phyloP scores from a whole-genome alignment of 2,888 invertebrate genomes.

The Syritta pipiens region DNA sequence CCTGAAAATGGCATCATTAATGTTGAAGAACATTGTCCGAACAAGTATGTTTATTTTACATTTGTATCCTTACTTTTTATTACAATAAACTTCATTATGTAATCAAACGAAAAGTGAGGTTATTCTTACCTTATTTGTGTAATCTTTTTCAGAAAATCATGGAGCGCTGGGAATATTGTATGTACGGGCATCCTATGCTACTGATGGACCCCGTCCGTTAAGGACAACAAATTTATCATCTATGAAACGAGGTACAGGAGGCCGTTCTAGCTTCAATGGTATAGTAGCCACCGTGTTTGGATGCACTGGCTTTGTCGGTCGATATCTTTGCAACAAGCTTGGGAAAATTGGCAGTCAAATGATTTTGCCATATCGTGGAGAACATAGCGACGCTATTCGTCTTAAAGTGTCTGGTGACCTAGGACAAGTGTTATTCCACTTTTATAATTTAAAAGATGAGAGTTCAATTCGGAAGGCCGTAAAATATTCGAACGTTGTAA shows the following conservation, averaged over 20 bases:
- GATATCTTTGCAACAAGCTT: slow-evolving; percentile 91
- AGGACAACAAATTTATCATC: slow-evolving; percentile 83
- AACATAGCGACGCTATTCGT: slow-evolving; percentile 87
- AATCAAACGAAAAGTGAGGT: slow-evolving; percentile 37
- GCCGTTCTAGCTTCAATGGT: slow-evolving; percentile 97
- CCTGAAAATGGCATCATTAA: no score
- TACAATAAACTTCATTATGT: slow-evolving; percentile 31
- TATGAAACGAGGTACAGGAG: slow-evolving; percentile 91
- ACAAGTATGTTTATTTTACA: slow-evolving; percentile 1
- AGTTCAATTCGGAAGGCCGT: slow-evolving; percentile 90
- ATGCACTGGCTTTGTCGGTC: slow-evolving; percentile 92
- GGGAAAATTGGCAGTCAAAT: slow-evolving; percentile 93
- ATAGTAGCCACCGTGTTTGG: slow-evolving; percentile 99
- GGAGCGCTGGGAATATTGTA: slow-evolving; percentile 76
- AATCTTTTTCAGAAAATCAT: slow-evolving; percentile 72
- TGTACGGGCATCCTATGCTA: slow-evolving; percentile 74
- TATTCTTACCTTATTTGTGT: slow-evolving; percentile 26
- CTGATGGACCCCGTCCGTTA: slow-evolving; percentile 76
- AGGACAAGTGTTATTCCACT: slow-evolving; percentile 95
- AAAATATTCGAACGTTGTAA: slow-evolving; percentile 97
- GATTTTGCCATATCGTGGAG: slow-evolving; percentile 95
- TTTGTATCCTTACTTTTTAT: neutral
- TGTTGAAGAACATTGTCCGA: no score
- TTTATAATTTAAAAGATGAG: slow-evolving; percentile 91
- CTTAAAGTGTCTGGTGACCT: slow-evolving; percentile 95